These are phyloP conservation scores for Phrynocephalus vlangalii DNA, from an alignment of 2,797 vertebrate species.

Conservation along the genomic window DNA sequence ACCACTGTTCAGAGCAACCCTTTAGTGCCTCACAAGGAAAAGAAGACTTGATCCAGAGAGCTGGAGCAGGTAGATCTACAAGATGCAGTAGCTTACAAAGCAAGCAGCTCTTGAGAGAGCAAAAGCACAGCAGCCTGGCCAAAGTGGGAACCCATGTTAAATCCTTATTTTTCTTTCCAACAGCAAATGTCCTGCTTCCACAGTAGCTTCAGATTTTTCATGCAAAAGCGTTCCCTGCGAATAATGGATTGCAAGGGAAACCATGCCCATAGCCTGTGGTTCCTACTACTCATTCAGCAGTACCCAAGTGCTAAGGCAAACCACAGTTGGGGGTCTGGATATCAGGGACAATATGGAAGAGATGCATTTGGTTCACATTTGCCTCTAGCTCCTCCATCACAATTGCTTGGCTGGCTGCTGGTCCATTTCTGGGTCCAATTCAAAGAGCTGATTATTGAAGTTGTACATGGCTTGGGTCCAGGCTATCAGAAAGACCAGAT, in stretches of 20 bases:
- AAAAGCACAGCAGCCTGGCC: conserved; percentile 47
- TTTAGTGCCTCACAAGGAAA: not conserved
- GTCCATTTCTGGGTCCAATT: too few species aligned
- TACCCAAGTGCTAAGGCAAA: conserved; percentile 34
- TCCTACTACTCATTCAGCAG: conserved; percentile 54
- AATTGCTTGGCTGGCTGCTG: too few species aligned
- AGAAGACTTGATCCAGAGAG: not conserved
- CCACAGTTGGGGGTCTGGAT: conserved; percentile 51
- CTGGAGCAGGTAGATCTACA: not conserved
- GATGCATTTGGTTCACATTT: not conserved
- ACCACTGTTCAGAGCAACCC: not conserved
- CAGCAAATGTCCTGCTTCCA: conserved; percentile 67
- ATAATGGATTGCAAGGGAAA: conserved; percentile 68
- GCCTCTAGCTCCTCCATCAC: too few species aligned
- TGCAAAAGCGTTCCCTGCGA: conserved; percentile 62
- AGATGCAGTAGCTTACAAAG: not conserved
- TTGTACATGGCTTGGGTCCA: too few species aligned
- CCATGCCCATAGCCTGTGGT: conserved; percentile 65
- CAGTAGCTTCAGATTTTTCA: conserved; percentile 67
- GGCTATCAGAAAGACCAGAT: too few species aligned
- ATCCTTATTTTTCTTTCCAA: conserved; percentile 57
- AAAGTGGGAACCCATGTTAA: conserved; percentile 57
- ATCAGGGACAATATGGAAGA: conserved; percentile 1
- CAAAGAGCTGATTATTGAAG: too few species aligned
- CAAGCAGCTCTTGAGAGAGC: not conserved